A percentile compares a stretch with the other conserved stretches of the same genome.
Evolutionary conservation across 2,888 invertebrate genomes (phyloP).

Genomic region (Diachrysia chrysitis): DNA sequence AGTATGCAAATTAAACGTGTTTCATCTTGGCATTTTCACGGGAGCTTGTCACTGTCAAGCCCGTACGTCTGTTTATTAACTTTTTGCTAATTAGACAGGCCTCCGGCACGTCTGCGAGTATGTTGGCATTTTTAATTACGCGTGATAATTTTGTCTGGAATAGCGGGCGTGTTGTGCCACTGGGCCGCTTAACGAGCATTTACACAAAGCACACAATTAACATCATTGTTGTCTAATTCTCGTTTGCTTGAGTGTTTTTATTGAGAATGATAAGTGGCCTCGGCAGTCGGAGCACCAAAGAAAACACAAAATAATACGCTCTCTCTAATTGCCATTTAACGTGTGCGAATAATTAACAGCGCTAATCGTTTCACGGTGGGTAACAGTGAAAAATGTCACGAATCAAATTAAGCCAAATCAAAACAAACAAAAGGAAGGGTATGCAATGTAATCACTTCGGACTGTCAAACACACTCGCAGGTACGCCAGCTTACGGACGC

Average conservation of each 20-base stretch:
- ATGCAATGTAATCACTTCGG: slow-evolving; percentile 86
- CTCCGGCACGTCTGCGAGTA: slow-evolving; percentile 81
- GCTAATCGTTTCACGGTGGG: slow-evolving; percentile 59
- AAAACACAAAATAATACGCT: slow-evolving; percentile 38
- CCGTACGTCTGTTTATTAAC: slow-evolving; percentile 87
- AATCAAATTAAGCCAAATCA: slow-evolving; percentile 86
- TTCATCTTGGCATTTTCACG: slow-evolving; percentile 88
- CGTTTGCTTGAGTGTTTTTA: slow-evolving; percentile 74
- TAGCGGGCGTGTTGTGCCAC: slow-evolving; percentile 60
- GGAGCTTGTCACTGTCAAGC: slow-evolving; percentile 87
- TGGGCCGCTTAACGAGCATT: slow-evolving; percentile 68
- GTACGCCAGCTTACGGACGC: slow-evolving; percentile 83
- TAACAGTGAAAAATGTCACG: slow-evolving; percentile 79
- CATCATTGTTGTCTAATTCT: slow-evolving; percentile 71
- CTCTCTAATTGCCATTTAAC: slow-evolving; percentile 50
- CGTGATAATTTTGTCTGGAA: slow-evolving; percentile 80
- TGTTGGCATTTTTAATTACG: slow-evolving; percentile 89
- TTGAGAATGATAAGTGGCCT: slow-evolving; percentile 64
- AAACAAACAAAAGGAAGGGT: slow-evolving; percentile 86
- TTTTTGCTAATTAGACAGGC: slow-evolving; percentile 89
- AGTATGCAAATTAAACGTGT: slow-evolving; percentile 87
- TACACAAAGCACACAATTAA: slow-evolving; percentile 66
- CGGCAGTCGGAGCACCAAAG: slow-evolving; percentile 33
- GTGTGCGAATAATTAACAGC: slow-evolving; percentile 57
- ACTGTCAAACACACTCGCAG: slow-evolving; percentile 88